These are phyloP conservation scores for Archilochus colubris DNA, from an alignment of 2,113 vertebrate genomes.

Conservation along the genomic window DNA sequence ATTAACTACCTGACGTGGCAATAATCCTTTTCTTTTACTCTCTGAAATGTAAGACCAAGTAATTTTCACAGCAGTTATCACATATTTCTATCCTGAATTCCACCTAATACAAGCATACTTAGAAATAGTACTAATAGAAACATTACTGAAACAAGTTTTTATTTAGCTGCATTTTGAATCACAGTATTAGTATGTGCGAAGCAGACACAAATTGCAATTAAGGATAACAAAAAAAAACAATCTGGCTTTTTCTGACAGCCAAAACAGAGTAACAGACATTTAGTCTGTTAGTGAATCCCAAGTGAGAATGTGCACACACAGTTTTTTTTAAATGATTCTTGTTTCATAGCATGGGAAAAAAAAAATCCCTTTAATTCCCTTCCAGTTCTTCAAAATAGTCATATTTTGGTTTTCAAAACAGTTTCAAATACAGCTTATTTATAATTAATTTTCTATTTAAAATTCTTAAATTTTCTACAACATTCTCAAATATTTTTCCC, in stretches of 20 bases:
- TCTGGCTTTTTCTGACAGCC: background rate
- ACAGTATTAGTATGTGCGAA: background rate
- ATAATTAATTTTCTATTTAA: background rate
- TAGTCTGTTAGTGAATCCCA: background rate
- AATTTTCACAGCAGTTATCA: background rate
- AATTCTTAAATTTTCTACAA: background rate
- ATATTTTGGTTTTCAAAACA: background rate
- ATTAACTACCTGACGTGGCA: background rate
- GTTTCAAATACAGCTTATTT: background rate
- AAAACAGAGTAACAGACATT: background rate
- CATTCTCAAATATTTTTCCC: background rate
- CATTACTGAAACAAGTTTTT: background rate
- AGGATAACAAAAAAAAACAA: background rate
- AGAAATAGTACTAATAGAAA: background rate
- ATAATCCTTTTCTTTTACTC: background rate
- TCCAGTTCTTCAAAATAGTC: background rate
- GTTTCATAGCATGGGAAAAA: background rate
- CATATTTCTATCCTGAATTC: background rate
- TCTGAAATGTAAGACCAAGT: background rate
- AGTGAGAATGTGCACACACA: background rate
- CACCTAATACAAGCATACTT: background rate
- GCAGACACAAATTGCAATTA: background rate
- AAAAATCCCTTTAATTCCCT: background rate
- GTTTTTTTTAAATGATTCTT: background rate
- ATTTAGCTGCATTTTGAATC: conserved; percentile 6